Conservation (phyloP, 2,113 vertebrate genomes). For the Corythornis vintsioides region DNA sequence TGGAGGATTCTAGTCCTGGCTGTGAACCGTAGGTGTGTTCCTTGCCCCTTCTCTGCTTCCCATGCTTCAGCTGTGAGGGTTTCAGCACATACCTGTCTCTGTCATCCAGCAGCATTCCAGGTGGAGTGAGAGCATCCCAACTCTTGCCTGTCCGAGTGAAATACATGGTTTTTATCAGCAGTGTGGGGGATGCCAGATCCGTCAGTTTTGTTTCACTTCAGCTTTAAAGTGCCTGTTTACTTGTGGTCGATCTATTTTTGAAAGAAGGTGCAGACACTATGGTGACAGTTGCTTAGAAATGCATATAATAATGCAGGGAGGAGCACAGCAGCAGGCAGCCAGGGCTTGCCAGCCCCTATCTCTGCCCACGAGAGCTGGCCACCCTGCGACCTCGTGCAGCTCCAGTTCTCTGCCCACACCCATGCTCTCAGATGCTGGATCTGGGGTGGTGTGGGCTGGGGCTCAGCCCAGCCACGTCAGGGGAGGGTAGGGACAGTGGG, state of each 20-base stretch:
- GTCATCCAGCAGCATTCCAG: neutral
- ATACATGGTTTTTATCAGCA: neutral
- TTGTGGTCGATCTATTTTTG: slow-evolving; percentile 1
- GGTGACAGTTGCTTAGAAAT: slow-evolving; percentile 62
- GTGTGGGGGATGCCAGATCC: neutral
- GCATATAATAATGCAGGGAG: neutral
- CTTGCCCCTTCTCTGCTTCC: neutral
- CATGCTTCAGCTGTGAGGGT: neutral
- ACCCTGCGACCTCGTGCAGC: fast-evolving
- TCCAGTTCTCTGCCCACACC: neutral
- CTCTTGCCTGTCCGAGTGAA: neutral
- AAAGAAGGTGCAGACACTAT: slow-evolving; percentile 18
- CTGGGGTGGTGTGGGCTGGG: neutral
- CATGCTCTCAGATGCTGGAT: neutral
- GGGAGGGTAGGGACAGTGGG: neutral
- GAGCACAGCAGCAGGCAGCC: neutral
- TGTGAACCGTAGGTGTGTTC: neutral
- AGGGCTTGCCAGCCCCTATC: neutral
- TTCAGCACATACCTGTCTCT: neutral
- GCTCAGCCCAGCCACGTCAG: neutral
- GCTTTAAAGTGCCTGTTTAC: neutral
- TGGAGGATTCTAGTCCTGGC: neutral
- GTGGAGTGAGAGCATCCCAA: neutral
- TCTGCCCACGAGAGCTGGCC: neutral
- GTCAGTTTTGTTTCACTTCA: slow-evolving; percentile 3